Percentiles rank a stretch among this genome's conserved stretches.
Evolutionary conservation across 1,140 invertebrate species (phyloP).

Genomic region (Hyles vespertilio): DNA sequence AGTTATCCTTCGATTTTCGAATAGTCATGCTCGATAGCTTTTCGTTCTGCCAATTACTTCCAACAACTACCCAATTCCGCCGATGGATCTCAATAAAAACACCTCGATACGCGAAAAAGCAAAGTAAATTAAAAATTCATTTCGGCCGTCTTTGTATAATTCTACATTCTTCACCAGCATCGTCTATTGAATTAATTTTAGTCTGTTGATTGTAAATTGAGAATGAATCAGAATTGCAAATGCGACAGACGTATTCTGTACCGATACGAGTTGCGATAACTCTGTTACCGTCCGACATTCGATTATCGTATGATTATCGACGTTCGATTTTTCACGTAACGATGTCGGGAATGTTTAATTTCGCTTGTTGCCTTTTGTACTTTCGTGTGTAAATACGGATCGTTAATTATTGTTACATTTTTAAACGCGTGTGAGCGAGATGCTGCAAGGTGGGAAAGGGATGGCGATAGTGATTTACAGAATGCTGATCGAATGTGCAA

Average conservation of each 20-base stretch:
- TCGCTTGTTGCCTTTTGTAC: not conserved
- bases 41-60: too few species aligned
- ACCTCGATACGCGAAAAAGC: not conserved
- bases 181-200: constrained; percentile 43
- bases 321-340: constrained; percentile 14
- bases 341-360: constrained; percentile 3
- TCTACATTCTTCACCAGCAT: constrained; percentile 30
- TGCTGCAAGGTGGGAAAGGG: too few species aligned
- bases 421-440: too few species aligned
- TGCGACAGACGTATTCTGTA: constrained; percentile 14
- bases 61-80: too few species aligned
- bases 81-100: too few species aligned
- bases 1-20: too few species aligned
- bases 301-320: constrained; percentile 20
- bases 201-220: constrained; percentile 51
- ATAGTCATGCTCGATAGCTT: too few species aligned
- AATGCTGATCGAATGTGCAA: too few species aligned
- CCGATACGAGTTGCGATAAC: not conserved
- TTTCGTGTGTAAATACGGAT: not conserved
- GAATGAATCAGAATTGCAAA: constrained; percentile 45
- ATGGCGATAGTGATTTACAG: too few species aligned
- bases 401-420: too few species aligned
- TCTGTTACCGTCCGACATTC: constrained; percentile 5
- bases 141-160: constrained; percentile 13
- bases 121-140: constrained; percentile 23